Base-by-base conservation (phyloP, 2,888 invertebrate genomes). In the Athetis lepigone region DNA sequence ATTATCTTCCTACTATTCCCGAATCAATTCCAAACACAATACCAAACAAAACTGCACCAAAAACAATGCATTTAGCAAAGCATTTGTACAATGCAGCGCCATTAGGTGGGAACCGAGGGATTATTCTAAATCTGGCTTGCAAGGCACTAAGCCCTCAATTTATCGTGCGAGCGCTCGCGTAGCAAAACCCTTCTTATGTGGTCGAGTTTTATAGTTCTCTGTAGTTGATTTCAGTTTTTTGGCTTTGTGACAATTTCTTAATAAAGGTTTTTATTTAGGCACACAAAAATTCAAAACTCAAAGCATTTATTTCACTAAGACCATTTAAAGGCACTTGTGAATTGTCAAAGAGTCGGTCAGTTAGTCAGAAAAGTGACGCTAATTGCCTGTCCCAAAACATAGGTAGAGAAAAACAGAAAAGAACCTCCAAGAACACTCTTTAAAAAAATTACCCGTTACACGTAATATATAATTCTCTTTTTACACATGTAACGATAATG, bases 61-160 rank as follows among this genome's bases (percentile, higher is more conserved):
- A 60, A 18, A 43, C 42, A 21, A 19, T 39, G 47, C 27, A 59
- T 45, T 56, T 62, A 37, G 16, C 37, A 9, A n/a, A 62, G 18
- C 27, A 51, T 62, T 76, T 55, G 51, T 63, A 62, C 66, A 71
- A 64, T 79, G 64, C 73, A 64, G 69, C 74, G 71, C 82, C 75
- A 84, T 86, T 85, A 79, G 58, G 75, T 70, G 70, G n/a, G 72
- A 75, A 63, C 81, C 75, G 70, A 68, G 82, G 83, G 85, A 85
- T 87, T 85, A 87, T 74, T 47, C 55, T 59, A 66, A 82, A 83
- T 79, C 83, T 84, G 83, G 49, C 77, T 71, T 75, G 72, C 71
- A 69, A 71, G 70, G 65, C 60, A 58, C 65, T 83, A 83, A 87
- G 83, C 80, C 55, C 49, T 25, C 61, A 79, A 86, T 87, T 87